These are phyloP conservation scores for Ganaspis brasiliensis DNA, from an alignment of 2,888 invertebrate genomes.

Conservation along the genomic window DNA sequence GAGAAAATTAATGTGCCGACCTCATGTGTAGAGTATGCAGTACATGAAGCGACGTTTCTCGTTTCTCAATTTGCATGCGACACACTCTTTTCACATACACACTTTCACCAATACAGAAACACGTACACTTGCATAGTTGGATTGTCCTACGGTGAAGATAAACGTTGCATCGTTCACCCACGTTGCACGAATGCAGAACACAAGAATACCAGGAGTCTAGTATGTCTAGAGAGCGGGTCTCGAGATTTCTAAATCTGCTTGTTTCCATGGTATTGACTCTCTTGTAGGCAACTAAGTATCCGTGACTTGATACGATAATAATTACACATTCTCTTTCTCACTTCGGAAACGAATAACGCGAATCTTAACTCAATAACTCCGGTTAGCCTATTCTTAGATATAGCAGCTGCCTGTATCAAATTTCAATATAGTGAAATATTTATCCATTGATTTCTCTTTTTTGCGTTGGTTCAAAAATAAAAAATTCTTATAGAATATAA, in stretches of 20 bases:
- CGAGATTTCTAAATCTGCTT: slow-evolving; percentile 52
- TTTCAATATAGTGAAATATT: too few species aligned
- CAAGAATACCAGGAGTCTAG: background rate
- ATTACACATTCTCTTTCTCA: slow-evolving; percentile 64
- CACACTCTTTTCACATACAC: slow-evolving; percentile 47
- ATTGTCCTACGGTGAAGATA: slow-evolving; percentile 25
- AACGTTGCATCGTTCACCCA: slow-evolving; percentile 48
- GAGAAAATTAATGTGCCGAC: slow-evolving; percentile 29
- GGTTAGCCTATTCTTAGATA: too few species aligned
- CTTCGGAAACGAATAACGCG: slow-evolving; percentile 42
- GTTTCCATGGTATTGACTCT: background rate
- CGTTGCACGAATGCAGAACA: slow-evolving; percentile 41
- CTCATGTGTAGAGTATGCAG: background rate
- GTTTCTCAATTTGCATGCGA: slow-evolving; percentile 51
- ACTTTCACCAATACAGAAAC: slow-evolving; percentile 7
- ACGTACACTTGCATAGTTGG: background rate
- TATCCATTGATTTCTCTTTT: too few species aligned
- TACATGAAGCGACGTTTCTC: background rate
- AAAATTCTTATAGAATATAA: too few species aligned
- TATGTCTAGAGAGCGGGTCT: slow-evolving; percentile 36
- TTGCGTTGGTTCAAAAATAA: too few species aligned
- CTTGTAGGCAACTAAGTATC: slow-evolving; percentile 61
- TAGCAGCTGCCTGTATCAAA: too few species aligned
- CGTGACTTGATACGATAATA: slow-evolving; percentile 64
- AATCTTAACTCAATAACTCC: slow-evolving; percentile 8